Conservation (phyloP, 2,797 vertebrate genomes). For the Hozukius guyotensis region DNA sequence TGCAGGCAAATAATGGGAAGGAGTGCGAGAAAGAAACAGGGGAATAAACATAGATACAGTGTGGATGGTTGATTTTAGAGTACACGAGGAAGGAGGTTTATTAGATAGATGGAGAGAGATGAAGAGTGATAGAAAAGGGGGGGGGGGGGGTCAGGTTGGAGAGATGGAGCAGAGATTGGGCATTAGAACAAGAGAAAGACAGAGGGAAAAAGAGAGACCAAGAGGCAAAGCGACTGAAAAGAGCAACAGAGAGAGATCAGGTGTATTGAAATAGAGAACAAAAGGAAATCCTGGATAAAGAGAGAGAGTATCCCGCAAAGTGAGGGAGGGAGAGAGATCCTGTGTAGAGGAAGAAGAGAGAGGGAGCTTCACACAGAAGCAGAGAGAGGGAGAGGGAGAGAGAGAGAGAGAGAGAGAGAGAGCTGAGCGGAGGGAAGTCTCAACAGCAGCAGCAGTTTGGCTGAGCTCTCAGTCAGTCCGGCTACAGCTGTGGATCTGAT, state of each 20-base stretch:
- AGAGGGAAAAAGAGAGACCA: background rate
- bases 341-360: constrained; percentile 17
- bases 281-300: constrained; percentile 45
- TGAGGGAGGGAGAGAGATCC: constrained; percentile 26
- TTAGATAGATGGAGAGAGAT: background rate
- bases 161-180: background rate
- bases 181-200: background rate
- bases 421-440: constrained; percentile 58
- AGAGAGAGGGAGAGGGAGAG: constrained; percentile 12
- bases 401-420: constrained; percentile 2
- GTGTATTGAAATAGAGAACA: constrained; percentile 26
- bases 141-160: background rate
- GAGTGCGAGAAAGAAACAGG: background rate
- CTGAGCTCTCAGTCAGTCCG: constrained; percentile 59
- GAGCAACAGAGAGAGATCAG: constrained; percentile 1
- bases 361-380: constrained; percentile 15
- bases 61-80: background rate
- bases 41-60: background rate
- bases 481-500: constrained; percentile 74
- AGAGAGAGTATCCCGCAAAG: constrained; percentile 23
- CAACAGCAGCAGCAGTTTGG: constrained; percentile 66
- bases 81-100: background rate
- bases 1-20: background rate
- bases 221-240: background rate
- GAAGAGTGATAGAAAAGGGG: background rate